These are phyloP conservation scores for Promerops cafer DNA, from an alignment of 2,113 vertebrate genomes.

Conservation along the genomic window DNA sequence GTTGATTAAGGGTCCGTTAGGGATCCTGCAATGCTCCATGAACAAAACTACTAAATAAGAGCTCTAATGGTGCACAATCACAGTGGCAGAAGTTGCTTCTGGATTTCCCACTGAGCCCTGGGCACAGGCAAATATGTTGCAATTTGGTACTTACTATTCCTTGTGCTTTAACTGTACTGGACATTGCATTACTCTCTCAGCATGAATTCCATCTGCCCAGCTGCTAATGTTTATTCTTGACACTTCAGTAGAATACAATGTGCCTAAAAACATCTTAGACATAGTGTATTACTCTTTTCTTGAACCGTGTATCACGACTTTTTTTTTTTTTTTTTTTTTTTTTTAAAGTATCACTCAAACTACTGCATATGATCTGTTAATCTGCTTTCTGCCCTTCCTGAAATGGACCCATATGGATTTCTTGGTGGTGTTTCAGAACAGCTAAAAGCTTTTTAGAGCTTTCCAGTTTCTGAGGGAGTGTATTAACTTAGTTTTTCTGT, in stretches of 20 bases:
- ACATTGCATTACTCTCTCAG: not conserved
- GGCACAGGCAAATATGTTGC: not conserved
- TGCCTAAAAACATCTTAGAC: not conserved
- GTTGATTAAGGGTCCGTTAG: not conserved
- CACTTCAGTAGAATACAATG: not conserved
- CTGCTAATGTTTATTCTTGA: not conserved
- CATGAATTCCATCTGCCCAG: not conserved
- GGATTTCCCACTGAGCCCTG: not conserved
- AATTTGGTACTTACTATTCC: not conserved
- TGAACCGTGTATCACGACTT: not conserved
- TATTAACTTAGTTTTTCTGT: not conserved
- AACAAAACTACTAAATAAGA: not conserved
- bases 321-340: not conserved
- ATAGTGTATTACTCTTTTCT: not conserved
- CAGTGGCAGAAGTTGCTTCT: not conserved
- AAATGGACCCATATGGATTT: not conserved
- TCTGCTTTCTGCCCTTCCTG: not conserved
- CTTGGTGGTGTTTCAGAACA: not conserved
- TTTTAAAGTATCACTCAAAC: not conserved
- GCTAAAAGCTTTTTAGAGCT: not conserved
- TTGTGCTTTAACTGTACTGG: not conserved
- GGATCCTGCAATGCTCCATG: not conserved
- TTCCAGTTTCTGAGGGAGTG: not conserved
- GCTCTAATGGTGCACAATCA: not conserved
- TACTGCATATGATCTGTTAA: not conserved